Evolutionary conservation across 2,888 invertebrate genomes (phyloP).

Genomic region (Augochlorella aurata): DNA sequence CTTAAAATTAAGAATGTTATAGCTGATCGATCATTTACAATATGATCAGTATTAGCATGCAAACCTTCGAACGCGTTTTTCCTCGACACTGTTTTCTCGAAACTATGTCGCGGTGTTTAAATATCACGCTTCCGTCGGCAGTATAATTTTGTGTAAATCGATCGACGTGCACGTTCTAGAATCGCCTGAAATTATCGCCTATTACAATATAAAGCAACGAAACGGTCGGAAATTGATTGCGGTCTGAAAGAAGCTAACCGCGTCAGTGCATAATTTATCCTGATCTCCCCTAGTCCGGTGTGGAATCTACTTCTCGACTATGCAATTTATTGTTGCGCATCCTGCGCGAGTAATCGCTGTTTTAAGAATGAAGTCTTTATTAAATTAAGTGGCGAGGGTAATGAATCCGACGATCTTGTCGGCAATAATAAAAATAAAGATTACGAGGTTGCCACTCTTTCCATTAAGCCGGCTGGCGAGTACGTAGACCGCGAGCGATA

Average conservation of each 20-base stretch:
- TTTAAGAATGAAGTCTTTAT: background rate
- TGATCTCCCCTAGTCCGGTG: background rate
- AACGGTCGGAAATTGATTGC: background rate
- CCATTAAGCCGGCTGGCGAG: background rate
- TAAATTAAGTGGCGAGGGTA: background rate
- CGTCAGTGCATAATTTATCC: background rate
- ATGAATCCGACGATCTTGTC: background rate
- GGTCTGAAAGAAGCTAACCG: background rate
- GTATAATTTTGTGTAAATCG: too few species aligned
- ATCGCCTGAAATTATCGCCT: background rate
- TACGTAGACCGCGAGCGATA: too few species aligned
- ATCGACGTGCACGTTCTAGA: too few species aligned
- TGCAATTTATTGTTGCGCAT: background rate
- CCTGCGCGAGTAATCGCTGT: background rate
- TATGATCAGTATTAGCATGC: too few species aligned
- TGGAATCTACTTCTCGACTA: background rate
- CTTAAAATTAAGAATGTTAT: too few species aligned
- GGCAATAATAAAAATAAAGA: background rate
- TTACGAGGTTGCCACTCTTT: background rate
- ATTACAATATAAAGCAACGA: background rate
- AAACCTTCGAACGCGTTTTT: too few species aligned
- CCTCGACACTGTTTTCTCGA: too few species aligned
- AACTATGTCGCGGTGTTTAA: too few species aligned
- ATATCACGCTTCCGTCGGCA: too few species aligned
- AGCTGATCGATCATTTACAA: too few species aligned